Evolutionary conservation across 2,888 invertebrate species (phyloP).

Genomic region (Incurvaria masculella): DNA sequence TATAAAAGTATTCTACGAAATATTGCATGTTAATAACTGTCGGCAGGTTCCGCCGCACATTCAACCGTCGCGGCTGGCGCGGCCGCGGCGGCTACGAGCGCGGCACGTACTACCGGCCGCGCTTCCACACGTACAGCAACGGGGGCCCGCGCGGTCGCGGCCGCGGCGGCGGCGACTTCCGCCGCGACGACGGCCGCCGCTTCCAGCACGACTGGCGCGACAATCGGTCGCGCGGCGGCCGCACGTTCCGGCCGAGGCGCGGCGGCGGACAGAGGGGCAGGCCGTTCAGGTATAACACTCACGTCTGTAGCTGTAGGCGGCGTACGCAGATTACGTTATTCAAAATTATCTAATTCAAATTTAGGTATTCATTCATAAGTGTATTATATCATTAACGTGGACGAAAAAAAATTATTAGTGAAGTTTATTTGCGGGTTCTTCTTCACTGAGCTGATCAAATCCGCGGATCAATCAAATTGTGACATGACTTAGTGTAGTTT

Average conservation of each 20-base stretch:
- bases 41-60: constrained; percentile 37
- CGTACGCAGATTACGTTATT: too few relatives aligned
- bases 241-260: constrained; percentile 41
- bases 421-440: too few relatives aligned
- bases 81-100: constrained; percentile 63
- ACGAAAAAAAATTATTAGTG: too few relatives aligned
- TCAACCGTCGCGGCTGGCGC: constrained; percentile 42
- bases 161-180: constrained; percentile 40
- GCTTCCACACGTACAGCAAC: constrained; percentile 66
- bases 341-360: too few relatives aligned
- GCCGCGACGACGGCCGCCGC: constrained; percentile 34
- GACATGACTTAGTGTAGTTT: too few relatives aligned
- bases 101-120: constrained; percentile 76
- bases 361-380: too few relatives aligned
- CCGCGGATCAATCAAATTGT: too few relatives aligned
- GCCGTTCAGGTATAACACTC: constrained; percentile 45
- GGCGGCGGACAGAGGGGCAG: constrained; percentile 42
- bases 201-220: constrained; percentile 33
- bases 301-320: too few relatives aligned
- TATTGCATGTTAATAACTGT: too few relatives aligned
- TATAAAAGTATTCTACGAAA: constrained; percentile 1
- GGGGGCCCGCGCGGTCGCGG: constrained; percentile 54
- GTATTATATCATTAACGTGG: too few relatives aligned
- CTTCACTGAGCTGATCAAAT: too few relatives aligned
- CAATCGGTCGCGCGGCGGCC: constrained; percentile 35